Evolutionary conservation across 2,888 invertebrate species (phyloP), one percentile per base, ranked within the genome.

Genomic region (Eudemis profundana): DNA sequence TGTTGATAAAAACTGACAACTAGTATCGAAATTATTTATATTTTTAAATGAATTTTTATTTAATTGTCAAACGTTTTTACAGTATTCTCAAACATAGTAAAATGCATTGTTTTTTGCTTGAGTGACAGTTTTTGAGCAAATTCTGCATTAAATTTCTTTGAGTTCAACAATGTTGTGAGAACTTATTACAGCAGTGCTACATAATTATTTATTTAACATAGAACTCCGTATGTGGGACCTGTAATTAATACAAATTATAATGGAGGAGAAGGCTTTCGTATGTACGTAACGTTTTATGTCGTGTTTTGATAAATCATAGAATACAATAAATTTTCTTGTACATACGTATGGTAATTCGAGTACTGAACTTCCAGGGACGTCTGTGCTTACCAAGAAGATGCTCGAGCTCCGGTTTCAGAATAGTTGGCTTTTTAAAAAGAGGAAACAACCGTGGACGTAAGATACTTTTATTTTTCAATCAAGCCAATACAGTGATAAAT

Each of bases 381-480:
- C 85, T 40, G 83, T 86, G 56, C 78, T 88, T n/a, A 87, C 81
- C 17, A 85, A 79, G 68, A 85, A 78, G 68, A 76, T 92, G 68
- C 84, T 92, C 61, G 76, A 85, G 68, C 72, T 91, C 46, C 82
- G 91, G 62, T 90, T 91, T 61, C 80, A 89, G 72, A 82, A 92
- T 74, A 89, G 90, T 54, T 83, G 82, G 83, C 76, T 92, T 27
- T 93, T 93, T 74, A 91, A 85, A 72, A 86, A 83, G 68, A 89
- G 83, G 72, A 91, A 90, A 68, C 91, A 89, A 68, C 88, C 92
- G 7, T 93, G 93, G 93, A 77, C 78, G 93, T 92, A 72, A 85
- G 86, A 72, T 64, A 59, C 12, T 47, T 56, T 29, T 42, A 10
- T 42, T 1, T 33, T 33, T 10, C 27, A n/a, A 3, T 17, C 12